phyloP scores from a whole-genome alignment of 2,113 vertebrate species.

The Podocnemis expansa region DNA sequence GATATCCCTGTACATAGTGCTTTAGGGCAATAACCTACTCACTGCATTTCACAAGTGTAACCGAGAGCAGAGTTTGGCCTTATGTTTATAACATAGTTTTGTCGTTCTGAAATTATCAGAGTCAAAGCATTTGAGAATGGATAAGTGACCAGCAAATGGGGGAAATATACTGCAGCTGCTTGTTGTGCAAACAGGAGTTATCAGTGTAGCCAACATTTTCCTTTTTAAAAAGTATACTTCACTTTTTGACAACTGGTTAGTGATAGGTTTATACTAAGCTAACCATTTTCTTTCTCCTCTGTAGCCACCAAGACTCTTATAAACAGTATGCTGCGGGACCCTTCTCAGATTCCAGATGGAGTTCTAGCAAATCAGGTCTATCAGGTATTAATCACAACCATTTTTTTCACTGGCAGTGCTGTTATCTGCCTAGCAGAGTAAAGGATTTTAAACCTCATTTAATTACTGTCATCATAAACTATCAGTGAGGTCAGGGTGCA shows the following conservation, averaged over 20 bases:
- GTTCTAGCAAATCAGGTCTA: constrained; percentile 92
- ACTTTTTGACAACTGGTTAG: constrained; percentile 46
- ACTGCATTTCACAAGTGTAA: background rate
- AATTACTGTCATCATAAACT: constrained; percentile 85
- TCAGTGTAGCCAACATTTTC: background rate
- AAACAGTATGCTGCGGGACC: constrained; percentile 94
- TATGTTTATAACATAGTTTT: background rate
- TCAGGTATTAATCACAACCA: constrained; percentile 87
- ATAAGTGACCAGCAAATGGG: background rate
- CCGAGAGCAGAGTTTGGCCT: background rate
- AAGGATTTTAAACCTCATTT: constrained; percentile 85
- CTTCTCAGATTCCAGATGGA: constrained; percentile 92
- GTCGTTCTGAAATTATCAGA: background rate
- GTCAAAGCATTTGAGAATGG: background rate
- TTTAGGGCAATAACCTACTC: constrained; percentile 2
- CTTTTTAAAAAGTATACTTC: constrained; percentile 20
- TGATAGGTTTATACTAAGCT: constrained; percentile 65
- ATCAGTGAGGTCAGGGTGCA: constrained; percentile 79
- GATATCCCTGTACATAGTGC: background rate
- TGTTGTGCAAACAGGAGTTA: constrained; percentile 6
- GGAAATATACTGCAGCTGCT: background rate
- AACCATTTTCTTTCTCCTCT: constrained; percentile 67
- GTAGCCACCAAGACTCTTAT: constrained; percentile 91
- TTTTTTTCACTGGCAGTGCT: constrained; percentile 71
- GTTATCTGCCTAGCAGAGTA: constrained; percentile 76